These are phyloP conservation scores for Drosophila monieri DNA, from an alignment of 2,888 invertebrate genomes.

Conservation along the genomic window DNA sequence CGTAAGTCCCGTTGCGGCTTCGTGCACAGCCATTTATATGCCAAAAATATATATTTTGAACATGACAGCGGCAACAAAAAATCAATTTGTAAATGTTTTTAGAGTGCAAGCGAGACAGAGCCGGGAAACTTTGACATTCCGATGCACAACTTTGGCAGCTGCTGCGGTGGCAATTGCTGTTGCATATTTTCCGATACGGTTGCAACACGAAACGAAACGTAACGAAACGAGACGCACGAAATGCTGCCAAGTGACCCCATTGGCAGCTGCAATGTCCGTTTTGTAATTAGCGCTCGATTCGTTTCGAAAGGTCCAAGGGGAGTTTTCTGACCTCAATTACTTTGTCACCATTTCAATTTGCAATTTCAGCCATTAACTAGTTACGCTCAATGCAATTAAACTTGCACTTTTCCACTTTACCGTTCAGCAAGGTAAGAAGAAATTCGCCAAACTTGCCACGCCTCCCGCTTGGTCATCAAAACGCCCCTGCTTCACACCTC, in stretches of 20 bases:
- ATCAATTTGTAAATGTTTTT: constrained; percentile 78
- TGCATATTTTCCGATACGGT: constrained; percentile 46
- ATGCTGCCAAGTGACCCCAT: constrained; percentile 69
- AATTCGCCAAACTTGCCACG: constrained; percentile 40
- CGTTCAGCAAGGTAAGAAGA: constrained; percentile 41
- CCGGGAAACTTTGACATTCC: constrained; percentile 71
- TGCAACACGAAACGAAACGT: constrained; percentile 16
- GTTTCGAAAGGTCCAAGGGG: constrained; percentile 48
- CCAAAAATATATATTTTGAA: constrained; percentile 42
- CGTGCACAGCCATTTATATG: constrained; percentile 54
- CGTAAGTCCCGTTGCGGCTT: constrained; percentile 64
- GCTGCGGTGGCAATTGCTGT: constrained; percentile 40
- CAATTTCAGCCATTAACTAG: constrained; percentile 78
- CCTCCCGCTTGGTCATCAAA: constrained; percentile 2
- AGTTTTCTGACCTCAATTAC: constrained; percentile 77
- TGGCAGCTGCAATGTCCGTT: constrained; percentile 64
- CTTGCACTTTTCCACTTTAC: constrained; percentile 64
- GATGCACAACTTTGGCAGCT: constrained; percentile 50
- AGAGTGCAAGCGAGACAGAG: constrained; percentile 31
- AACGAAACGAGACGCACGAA: constrained; percentile 22
- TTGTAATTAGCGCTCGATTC: constrained; percentile 53
- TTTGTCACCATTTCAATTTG: constrained; percentile 80
- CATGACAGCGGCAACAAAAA: constrained; percentile 63
- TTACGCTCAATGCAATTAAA: constrained; percentile 77
- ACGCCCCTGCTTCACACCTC: not conserved